A percentile compares a stretch with the other conserved stretches of the same genome.
Evolutionary conservation across 1,140 invertebrate species (phyloP).

Genomic region (Neoseiulus cucumeris): DNA sequence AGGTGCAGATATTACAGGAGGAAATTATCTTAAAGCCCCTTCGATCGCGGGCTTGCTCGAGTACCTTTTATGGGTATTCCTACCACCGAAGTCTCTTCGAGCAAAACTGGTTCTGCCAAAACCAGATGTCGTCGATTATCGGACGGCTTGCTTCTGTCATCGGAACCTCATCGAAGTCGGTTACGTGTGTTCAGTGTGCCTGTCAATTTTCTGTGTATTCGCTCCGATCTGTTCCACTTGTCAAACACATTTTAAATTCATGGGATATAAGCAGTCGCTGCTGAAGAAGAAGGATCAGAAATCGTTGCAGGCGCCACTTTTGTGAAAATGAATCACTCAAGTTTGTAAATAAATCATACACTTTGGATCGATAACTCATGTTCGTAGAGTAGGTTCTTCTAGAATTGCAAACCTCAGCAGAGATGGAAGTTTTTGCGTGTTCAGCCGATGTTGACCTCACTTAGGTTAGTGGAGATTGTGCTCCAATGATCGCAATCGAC

Average conservation of each 20-base stretch:
- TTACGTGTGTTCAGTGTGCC: slow-evolving; percentile 90
- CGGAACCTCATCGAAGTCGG: slow-evolving; percentile 85
- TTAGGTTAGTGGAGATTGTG: too few species aligned
- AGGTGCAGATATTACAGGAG: slow-evolving; percentile 81
- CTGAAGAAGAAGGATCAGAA: neutral
- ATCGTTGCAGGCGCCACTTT: neutral
- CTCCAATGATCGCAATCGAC: too few species aligned
- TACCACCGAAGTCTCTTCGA: slow-evolving; percentile 57
- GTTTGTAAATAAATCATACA: too few species aligned
- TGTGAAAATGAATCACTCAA: neutral
- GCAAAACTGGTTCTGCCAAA: slow-evolving; percentile 68
- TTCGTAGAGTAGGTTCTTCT: too few species aligned
- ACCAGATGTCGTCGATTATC: slow-evolving; percentile 72
- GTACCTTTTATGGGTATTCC: slow-evolving; percentile 86
- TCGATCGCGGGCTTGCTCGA: slow-evolving; percentile 45
- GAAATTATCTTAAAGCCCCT: slow-evolving; percentile 44
- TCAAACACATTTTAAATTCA: slow-evolving; percentile 30
- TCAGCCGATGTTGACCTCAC: too few species aligned
- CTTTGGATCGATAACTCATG: too few species aligned
- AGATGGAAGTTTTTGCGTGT: too few species aligned
- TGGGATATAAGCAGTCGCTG: neutral
- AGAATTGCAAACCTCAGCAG: too few species aligned
- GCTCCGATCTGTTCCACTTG: slow-evolving; percentile 93
- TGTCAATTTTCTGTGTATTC: slow-evolving; percentile 92
- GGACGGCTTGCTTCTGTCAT: slow-evolving; percentile 94